Evolutionary conservation across 2,113 vertebrate genomes (phyloP), one percentile per base, ranked within the genome.

Genomic region (Oreochromis spilurus): DNA sequence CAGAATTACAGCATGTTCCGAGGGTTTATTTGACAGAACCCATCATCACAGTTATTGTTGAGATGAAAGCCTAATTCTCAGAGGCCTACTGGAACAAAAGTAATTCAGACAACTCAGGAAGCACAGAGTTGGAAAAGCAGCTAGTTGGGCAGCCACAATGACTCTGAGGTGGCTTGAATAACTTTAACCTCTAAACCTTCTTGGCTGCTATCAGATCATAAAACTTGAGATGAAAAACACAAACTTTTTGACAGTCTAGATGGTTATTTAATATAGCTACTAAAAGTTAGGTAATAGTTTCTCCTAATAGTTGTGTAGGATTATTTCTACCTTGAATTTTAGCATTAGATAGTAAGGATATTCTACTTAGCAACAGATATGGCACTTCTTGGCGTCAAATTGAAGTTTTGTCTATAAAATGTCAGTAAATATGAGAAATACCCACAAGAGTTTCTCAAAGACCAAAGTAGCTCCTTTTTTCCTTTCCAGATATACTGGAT

Each of bases 51-150:
- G 72, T 91, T 88, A 93, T 94, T 93, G 94, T 92, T 86, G 86
- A 70, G 91, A 91, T 92, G 91, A 93, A 95, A 94, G 90, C 53
- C 11, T 54, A 87, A 93, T 80, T 90, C 96, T 95, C 94, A 10
- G 86, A 93, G 96, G 95, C 45, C 94, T 21, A 81, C 72, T 89
- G 72, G 52, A 91, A 91, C 82, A 88, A 92, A 89, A 94, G 92
- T 93, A 65, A 94, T 93, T 88, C 90, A 88, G 70, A 89, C 89
- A 85, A 92, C 90, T 94, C 94, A 95, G 96, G 96, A 97, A 97
- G 83, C 82, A 5, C 36, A 2, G 55, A 91, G 94, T 34, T 79
- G 84, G 79, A 84, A 75, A 79, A 70, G 85, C 82, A 84, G 80
- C 82, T 50, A 19, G 79, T 84, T 48, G 82, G 77, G 82, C 79